Evolutionary conservation across 1,140 invertebrate species (phyloP).

Genomic region (Portunus trituberculatus): DNA sequence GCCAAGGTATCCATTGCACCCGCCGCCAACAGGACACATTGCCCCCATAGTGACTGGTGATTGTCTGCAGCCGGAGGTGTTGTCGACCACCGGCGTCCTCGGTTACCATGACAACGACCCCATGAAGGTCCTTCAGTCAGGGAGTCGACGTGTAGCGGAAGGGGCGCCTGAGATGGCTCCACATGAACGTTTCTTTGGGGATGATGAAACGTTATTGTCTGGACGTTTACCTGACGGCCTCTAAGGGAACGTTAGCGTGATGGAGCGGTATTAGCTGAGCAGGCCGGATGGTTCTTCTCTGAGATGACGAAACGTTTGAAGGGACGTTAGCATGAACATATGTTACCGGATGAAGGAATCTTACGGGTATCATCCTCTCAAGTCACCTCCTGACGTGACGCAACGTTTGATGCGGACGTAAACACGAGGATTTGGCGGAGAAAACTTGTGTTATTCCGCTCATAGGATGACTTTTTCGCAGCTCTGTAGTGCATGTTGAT

Average conservation of each 20-base stretch:
- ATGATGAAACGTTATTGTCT: constrained; percentile 14
- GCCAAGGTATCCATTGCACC: neutral
- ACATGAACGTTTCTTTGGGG: constrained; percentile 21
- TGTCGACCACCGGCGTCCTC: constrained; percentile 15
- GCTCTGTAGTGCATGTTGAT: neutral
- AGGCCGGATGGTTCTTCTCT: constrained; percentile 21
- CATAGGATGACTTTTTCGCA: neutral
- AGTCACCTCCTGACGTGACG: neutral
- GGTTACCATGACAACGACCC: constrained; percentile 66
- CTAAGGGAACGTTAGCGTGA: constrained; percentile 1
- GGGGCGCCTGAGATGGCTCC: neutral
- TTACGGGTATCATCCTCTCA: neutral
- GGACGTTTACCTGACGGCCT: constrained; percentile 1
- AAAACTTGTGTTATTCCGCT: neutral
- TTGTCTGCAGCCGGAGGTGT: constrained; percentile 27
- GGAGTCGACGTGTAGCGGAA: neutral
- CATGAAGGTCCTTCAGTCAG: constrained; percentile 31
- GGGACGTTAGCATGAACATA: constrained; percentile 11
- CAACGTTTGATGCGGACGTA: constrained; percentile 23
- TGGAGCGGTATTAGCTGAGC: neutral
- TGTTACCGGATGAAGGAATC: constrained; percentile 42
- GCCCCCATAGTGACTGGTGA: neutral
- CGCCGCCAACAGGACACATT: neutral
- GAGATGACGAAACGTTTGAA: constrained; percentile 45
- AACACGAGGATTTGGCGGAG: neutral